These are phyloP conservation scores for Tichodroma muraria DNA, from an alignment of 2,113 vertebrate species.

Conservation along the genomic window DNA sequence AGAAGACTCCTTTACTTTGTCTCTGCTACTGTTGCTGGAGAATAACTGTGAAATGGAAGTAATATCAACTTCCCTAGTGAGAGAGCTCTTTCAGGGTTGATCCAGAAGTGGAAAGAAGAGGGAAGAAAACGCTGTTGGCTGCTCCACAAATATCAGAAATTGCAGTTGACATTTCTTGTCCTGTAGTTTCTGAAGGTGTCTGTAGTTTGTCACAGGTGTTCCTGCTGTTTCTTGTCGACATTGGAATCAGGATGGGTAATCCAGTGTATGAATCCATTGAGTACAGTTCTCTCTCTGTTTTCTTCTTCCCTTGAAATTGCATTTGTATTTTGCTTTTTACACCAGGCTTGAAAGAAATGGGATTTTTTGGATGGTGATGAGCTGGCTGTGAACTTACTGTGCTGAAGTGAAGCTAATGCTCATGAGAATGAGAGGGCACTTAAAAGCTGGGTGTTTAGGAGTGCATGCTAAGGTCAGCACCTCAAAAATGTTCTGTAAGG, in stretches of 20 bases:
- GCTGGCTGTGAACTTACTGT: background rate
- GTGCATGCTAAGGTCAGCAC: background rate
- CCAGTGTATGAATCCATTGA: rapidly evolving
- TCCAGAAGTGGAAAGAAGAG: background rate
- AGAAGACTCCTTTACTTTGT: background rate
- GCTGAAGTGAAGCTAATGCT: background rate
- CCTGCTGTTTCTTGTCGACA: background rate
- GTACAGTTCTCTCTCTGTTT: background rate
- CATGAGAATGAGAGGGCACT: background rate
- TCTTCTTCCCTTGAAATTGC: background rate
- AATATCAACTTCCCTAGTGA: background rate
- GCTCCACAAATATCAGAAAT: background rate
- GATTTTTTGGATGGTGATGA: background rate
- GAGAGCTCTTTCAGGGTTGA: background rate
- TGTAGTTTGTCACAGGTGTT: background rate
- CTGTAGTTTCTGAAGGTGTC: background rate
- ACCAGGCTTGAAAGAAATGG: background rate
- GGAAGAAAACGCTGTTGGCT: background rate
- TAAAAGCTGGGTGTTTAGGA: background rate
- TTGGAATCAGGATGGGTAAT: background rate
- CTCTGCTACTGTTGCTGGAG: background rate
- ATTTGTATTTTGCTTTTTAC: background rate
- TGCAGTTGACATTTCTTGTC: background rate
- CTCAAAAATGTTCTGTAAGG: background rate
- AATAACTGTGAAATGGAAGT: background rate